These are phyloP conservation scores for Rhea pennata DNA, from an alignment of 2,113 vertebrate species.

Conservation along the genomic window DNA sequence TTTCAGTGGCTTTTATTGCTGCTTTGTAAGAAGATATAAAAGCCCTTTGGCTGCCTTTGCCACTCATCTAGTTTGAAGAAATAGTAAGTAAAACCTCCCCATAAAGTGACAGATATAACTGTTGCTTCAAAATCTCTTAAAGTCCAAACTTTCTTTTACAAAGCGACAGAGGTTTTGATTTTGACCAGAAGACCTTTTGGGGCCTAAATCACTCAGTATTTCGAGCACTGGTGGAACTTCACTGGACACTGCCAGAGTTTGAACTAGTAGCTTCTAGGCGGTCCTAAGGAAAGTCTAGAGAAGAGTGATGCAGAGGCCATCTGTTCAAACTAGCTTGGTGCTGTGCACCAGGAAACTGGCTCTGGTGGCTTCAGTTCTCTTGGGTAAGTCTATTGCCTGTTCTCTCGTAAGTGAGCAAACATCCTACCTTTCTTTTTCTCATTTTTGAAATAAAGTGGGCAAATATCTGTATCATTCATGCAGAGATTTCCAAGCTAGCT, in stretches of 20 bases:
- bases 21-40: not conserved
- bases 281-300: not conserved
- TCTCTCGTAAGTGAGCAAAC: not conserved
- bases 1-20: not conserved
- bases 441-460: not conserved
- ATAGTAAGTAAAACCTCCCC: not conserved
- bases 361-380: not conserved
- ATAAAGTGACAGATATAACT: not conserved
- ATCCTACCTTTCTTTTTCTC: not conserved
- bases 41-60: not conserved
- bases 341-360: not conserved
- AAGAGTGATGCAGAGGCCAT: not conserved
- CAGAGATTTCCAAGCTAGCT: not conserved
- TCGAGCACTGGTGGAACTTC: not conserved
- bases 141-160: not conserved
- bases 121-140: not conserved
- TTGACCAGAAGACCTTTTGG: not conserved
- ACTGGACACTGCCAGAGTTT: rapidly evolving
- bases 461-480: not conserved
- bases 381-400: not conserved
- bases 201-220: not conserved
- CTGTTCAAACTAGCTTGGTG: not conserved
- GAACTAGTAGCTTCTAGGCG: not conserved
- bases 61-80: not conserved
- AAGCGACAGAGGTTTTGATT: not conserved